Evolutionary conservation across 2,113 vertebrate genomes (phyloP).

Genomic region (Ammodytes dubius): DNA sequence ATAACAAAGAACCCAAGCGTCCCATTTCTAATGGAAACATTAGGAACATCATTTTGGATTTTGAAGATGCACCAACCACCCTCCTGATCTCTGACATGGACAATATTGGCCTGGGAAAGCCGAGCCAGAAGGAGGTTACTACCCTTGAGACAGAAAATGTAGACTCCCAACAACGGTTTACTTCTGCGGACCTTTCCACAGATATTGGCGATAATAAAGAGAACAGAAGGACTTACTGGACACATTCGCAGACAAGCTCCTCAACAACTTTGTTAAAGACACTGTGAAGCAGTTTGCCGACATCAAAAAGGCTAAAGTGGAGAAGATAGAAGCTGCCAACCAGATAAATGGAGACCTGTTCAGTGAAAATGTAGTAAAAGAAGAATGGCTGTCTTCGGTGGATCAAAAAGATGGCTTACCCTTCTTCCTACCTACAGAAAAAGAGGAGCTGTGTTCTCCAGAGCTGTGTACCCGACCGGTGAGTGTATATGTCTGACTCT

Average conservation of each 20-base stretch:
- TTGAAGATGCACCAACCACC: constrained; percentile 55
- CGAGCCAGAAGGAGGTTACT: constrained; percentile 66
- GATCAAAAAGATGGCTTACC: constrained; percentile 76
- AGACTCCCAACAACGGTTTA: constrained; percentile 78
- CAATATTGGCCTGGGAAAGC: constrained; percentile 23
- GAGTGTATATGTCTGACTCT: constrained; percentile 77
- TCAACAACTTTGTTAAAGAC: constrained; percentile 89
- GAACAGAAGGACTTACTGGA: constrained; percentile 74
- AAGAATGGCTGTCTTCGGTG: constrained; percentile 68
- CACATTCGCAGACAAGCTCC: constrained; percentile 88
- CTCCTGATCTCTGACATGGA: constrained; percentile 65
- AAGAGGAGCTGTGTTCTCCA: constrained; percentile 93
- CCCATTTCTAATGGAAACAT: constrained; percentile 59
- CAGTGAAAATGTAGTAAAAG: constrained; percentile 43
- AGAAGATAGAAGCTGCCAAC: constrained; percentile 89
- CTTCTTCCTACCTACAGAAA: constrained; percentile 87
- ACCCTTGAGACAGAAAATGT: constrained; percentile 84
- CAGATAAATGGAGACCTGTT: constrained; percentile 62
- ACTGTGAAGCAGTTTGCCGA: constrained; percentile 88
- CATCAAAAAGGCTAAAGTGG: constrained; percentile 89
- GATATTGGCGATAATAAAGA: constrained; percentile 57
- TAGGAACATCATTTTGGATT: constrained; percentile 63
- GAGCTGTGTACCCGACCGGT: constrained; percentile 92
- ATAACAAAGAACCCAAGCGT: constrained; percentile 41
- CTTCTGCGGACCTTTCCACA: constrained; percentile 47